Evolutionary conservation across 2,797 vertebrate species (phyloP).

Genomic region (Cyprinodon diabolis): DNA sequence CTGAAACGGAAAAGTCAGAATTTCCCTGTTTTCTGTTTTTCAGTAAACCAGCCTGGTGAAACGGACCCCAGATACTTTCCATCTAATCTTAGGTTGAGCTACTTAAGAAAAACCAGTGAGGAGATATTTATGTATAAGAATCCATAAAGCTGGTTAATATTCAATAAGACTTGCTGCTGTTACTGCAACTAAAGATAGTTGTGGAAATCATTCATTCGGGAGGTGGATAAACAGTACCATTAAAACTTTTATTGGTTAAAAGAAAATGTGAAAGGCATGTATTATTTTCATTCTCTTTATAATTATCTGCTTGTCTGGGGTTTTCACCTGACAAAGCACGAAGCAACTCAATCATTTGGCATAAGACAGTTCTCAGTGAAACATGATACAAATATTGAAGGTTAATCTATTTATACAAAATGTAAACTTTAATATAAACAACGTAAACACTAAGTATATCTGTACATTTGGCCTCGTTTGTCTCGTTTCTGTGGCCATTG

Average conservation of each 20-base stretch:
- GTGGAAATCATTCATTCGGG: background rate
- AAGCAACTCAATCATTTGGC: background rate
- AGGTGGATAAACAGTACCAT: background rate
- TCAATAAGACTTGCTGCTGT: background rate
- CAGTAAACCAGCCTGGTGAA: too few species aligned
- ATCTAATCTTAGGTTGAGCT: background rate
- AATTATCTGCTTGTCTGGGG: background rate
- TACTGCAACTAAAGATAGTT: background rate
- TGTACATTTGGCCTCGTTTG: conserved; percentile 42
- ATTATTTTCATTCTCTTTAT: background rate
- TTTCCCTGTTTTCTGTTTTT: too few species aligned
- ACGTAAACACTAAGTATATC: conserved; percentile 42
- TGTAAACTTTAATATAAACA: conserved; percentile 28
- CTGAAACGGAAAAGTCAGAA: too few species aligned
- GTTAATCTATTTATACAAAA: conserved; percentile 48
- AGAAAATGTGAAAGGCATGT: background rate
- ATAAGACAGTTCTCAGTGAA: conserved; percentile 45
- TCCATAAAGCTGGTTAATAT: background rate
- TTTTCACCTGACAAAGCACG: background rate
- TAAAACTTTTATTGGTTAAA: background rate
- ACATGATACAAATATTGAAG: conserved; percentile 38
- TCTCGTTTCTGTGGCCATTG: conserved; percentile 41
- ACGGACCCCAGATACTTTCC: background rate
- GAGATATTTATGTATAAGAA: background rate
- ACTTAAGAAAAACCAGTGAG: too few species aligned